Evolutionary conservation across 2,113 vertebrate genomes (phyloP).

Genomic region (Tursiops truncatus): DNA sequence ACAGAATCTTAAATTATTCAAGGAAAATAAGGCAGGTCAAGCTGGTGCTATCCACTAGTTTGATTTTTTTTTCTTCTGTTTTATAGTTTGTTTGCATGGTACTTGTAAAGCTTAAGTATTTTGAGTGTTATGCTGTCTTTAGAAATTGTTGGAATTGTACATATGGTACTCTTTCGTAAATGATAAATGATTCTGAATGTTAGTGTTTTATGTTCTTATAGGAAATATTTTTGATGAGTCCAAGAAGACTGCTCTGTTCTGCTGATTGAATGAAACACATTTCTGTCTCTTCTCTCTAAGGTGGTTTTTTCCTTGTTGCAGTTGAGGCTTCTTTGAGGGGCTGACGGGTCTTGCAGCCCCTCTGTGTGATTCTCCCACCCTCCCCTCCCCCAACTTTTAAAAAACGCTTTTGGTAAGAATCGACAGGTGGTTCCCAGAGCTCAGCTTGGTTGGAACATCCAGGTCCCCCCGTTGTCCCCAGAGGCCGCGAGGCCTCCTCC

Average conservation of each 20-base stretch:
- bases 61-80: constrained; percentile 68
- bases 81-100: constrained; percentile 81
- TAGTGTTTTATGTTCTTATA: constrained; percentile 68
- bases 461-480: neutral
- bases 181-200: constrained; percentile 68
- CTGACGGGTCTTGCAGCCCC: constrained; percentile 65
- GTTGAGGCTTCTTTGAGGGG: neutral
- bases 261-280: constrained; percentile 57
- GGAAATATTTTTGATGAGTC: constrained; percentile 72
- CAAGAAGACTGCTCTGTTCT: constrained; percentile 53
- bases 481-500: neutral
- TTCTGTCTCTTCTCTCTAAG: constrained; percentile 56
- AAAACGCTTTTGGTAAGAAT: neutral
- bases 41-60: constrained; percentile 79
- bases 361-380: neutral
- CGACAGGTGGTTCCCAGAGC: neutral
- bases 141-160: constrained; percentile 72
- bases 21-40: constrained; percentile 79
- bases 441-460: neutral
- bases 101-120: constrained; percentile 77
- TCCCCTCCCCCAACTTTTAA: neutral
- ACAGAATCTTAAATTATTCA: constrained; percentile 82
- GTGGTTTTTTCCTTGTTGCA: neutral
- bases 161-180: constrained; percentile 79
- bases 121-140: constrained; percentile 73